These are phyloP conservation scores for Chanos chanos DNA, from an alignment of 2,797 vertebrate species.

Conservation along the genomic window DNA sequence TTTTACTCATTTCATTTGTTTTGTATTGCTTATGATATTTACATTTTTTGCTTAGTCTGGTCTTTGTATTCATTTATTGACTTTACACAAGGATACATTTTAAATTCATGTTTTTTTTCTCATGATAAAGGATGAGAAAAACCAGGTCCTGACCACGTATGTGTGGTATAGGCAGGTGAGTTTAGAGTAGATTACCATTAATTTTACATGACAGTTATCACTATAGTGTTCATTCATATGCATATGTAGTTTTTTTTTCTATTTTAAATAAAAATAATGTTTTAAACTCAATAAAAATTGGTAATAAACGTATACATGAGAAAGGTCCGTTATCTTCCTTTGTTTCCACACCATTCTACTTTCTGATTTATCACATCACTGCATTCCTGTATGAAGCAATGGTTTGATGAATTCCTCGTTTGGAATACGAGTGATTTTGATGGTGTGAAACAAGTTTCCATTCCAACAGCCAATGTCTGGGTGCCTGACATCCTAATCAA, in stretches of 20 bases:
- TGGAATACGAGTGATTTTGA: slow-evolving; percentile 88
- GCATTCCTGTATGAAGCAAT: slow-evolving; percentile 73
- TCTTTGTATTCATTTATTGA: neutral
- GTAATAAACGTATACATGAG: no score
- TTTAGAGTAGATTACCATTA: neutral
- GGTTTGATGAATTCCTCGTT: slow-evolving; percentile 89
- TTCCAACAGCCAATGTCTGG: slow-evolving; percentile 88
- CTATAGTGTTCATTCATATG: neutral
- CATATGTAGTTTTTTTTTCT: neutral
- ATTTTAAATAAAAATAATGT: neutral
- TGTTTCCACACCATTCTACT: neutral
- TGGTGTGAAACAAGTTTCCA: slow-evolving; percentile 84
- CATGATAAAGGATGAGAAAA: slow-evolving; percentile 88
- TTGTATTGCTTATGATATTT: no score
- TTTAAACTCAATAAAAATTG: neutral
- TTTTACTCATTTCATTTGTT: neutral
- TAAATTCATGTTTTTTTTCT: slow-evolving; percentile 7
- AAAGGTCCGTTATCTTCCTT: no score
- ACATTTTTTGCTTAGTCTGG: neutral
- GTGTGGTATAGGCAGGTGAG: slow-evolving; percentile 95
- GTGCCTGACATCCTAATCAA: slow-evolving; percentile 96
- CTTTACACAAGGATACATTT: neutral
- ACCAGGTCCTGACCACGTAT: slow-evolving; percentile 94
- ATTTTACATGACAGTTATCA: neutral
- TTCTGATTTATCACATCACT: no score